A percentile compares a stretch with the other conserved stretches of the same genome.
phyloP scores from a whole-genome alignment of 1,140 invertebrate genomes.

The Drosophila orosa region DNA sequence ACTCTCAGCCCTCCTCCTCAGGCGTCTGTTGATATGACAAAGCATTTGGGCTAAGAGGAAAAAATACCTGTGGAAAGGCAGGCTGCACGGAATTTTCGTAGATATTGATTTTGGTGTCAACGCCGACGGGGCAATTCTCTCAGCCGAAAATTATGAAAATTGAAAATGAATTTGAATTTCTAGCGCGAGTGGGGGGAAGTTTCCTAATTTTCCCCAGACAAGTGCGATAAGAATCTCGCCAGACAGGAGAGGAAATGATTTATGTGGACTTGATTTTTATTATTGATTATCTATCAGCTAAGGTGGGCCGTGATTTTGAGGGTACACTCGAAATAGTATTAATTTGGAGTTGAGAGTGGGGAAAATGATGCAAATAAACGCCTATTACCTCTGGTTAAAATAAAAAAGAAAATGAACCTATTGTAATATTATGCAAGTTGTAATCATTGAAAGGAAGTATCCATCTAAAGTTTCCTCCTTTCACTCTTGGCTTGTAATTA shows the following conservation, averaged over 20 bases:
- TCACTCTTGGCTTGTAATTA: conserved; percentile 62
- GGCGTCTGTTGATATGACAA: conserved; percentile 72
- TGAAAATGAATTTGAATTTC: conserved; percentile 57
- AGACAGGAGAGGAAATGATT: conserved; percentile 67
- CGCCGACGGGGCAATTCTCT: conserved; percentile 62
- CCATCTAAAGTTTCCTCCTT: background rate
- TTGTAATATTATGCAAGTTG: background rate
- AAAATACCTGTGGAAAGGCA: conserved; percentile 76
- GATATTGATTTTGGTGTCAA: conserved; percentile 74
- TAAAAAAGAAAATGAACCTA: no score
- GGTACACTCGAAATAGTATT: background rate
- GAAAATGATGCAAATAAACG: background rate
- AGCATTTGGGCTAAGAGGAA: conserved; percentile 20
- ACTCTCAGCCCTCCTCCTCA: conserved; percentile 4
- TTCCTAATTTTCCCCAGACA: conserved; percentile 45
- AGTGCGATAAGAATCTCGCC: conserved; percentile 60
- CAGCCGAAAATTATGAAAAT: conserved; percentile 75
- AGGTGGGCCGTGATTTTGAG: background rate
- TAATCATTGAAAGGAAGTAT: background rate
- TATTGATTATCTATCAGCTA: conserved; percentile 74
- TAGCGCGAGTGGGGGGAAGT: conserved; percentile 4
- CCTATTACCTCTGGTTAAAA: no score
- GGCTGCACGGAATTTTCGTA: conserved; percentile 47
- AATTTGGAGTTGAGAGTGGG: background rate
- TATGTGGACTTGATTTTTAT: conserved; percentile 64